A percentile compares a stretch with the other conserved stretches of the same genome.
Conservation (phyloP, 2,113 vertebrate species). For the Odontesthes bonariensis region DNA sequence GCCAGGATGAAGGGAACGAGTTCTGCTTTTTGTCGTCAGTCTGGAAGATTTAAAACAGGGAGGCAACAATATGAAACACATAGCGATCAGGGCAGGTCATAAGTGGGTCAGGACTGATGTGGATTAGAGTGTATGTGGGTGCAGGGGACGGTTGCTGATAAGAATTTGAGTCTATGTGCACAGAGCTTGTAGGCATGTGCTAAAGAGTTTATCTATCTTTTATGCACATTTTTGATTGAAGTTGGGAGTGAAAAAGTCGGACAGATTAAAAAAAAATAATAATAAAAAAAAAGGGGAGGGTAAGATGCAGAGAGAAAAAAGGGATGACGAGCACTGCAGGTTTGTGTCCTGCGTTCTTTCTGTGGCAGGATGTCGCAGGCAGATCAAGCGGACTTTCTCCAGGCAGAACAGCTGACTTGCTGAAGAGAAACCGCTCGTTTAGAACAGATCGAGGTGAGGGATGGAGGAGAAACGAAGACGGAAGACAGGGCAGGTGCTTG, state of each 20-base stretch:
- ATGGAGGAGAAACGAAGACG: neutral
- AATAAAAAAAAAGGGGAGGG: no score
- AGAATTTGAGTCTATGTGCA: slow-evolving; percentile 1
- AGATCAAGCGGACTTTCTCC: neutral
- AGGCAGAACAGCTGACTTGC: neutral
- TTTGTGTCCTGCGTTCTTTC: slow-evolving; percentile 20
- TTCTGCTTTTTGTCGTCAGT: neutral
- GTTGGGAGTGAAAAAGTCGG: neutral
- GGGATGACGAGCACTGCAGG: neutral
- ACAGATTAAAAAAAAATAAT: neutral
- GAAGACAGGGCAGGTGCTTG: neutral
- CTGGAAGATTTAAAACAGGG: slow-evolving; percentile 46
- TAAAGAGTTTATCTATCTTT: slow-evolving; percentile 15
- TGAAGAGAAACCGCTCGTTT: neutral
- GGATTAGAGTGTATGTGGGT: slow-evolving; percentile 34
- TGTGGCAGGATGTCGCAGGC: neutral
- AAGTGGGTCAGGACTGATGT: slow-evolving; percentile 27
- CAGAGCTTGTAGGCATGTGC: neutral
- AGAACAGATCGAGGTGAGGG: neutral
- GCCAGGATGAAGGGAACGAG: slow-evolving; percentile 6
- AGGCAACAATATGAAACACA: slow-evolving; percentile 47
- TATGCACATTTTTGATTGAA: neutral
- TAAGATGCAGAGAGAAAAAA: neutral
- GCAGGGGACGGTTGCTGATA: slow-evolving; percentile 1
- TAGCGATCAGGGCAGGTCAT: slow-evolving; percentile 52